Evolutionary conservation across 2,113 vertebrate genomes (phyloP).

Genomic region (Corythoichthys intestinalis): DNA sequence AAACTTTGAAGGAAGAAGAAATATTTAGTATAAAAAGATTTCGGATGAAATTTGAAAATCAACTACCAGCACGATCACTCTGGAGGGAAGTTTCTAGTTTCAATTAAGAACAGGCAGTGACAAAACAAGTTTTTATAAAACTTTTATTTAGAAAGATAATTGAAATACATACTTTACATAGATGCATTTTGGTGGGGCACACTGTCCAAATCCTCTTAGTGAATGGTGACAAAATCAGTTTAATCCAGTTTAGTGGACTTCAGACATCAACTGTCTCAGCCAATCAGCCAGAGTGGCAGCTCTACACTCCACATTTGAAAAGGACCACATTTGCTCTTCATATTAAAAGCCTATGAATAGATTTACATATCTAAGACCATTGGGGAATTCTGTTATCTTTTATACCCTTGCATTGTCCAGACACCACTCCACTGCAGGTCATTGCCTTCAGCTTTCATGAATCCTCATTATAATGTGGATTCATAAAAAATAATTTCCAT

Average conservation of each 20-base stretch:
- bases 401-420: background rate
- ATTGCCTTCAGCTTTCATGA: background rate
- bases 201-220: slow-evolving; percentile 13
- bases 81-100: too few species aligned
- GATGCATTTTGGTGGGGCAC: too few species aligned
- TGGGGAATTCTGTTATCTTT: slow-evolving; percentile 12
- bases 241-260: slow-evolving; percentile 40
- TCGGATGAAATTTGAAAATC: too few species aligned
- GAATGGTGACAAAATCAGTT: slow-evolving; percentile 5
- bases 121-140: too few species aligned
- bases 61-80: too few species aligned
- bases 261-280: slow-evolving; percentile 8
- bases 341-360: slow-evolving; percentile 42
- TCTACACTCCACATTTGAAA: slow-evolving; percentile 7
- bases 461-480: background rate
- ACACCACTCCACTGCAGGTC: background rate
- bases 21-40: too few species aligned
- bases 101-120: too few species aligned
- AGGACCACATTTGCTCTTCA: slow-evolving; percentile 27
- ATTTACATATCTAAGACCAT: slow-evolving; percentile 38
- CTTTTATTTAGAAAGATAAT: too few species aligned
- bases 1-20: too few species aligned
- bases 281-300: slow-evolving; percentile 11
- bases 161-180: too few species aligned
- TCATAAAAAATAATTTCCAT: background rate